These are phyloP conservation scores for Cabera pusaria DNA, from an alignment of 2,888 invertebrate genomes.

Conservation along the genomic window DNA sequence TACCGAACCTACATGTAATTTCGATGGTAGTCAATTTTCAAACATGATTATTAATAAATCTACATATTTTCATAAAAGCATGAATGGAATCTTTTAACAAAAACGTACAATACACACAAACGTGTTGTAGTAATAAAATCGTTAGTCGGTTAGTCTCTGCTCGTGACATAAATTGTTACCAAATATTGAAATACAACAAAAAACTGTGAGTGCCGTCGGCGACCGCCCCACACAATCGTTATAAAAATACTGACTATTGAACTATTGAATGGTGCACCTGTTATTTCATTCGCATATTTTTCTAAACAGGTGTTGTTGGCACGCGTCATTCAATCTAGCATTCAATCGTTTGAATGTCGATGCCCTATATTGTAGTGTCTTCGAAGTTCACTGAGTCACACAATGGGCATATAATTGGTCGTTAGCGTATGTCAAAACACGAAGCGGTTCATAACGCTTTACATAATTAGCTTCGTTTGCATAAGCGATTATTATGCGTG, in stretches of 20 bases:
- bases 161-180: constrained; percentile 12
- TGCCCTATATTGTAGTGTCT: constrained; percentile 77
- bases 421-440: constrained; percentile 78
- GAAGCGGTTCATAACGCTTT: constrained; percentile 68
- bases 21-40: too few species aligned
- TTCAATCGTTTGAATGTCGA: constrained; percentile 63
- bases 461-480: constrained; percentile 80
- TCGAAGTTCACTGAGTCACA: constrained; percentile 78
- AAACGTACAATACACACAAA: too few species aligned
- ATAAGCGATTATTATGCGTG: constrained; percentile 80
- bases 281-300: constrained; percentile 54
- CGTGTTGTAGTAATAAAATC: constrained; percentile 20
- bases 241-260: constrained; percentile 60
- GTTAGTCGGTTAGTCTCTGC: constrained; percentile 23
- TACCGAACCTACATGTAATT: too few species aligned
- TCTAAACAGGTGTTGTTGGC: constrained; percentile 68
- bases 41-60: too few species aligned
- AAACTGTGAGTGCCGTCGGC: constrained; percentile 25
- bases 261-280: constrained; percentile 60
- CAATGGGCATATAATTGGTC: constrained; percentile 76
- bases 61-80: constrained; percentile 5
- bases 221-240: constrained; percentile 40
- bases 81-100: constrained; percentile 24
- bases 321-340: constrained; percentile 55
- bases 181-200: constrained; percentile 36